Base-by-base conservation (phyloP, 2,888 invertebrate genomes). In the Zeuzera pyrina region DNA sequence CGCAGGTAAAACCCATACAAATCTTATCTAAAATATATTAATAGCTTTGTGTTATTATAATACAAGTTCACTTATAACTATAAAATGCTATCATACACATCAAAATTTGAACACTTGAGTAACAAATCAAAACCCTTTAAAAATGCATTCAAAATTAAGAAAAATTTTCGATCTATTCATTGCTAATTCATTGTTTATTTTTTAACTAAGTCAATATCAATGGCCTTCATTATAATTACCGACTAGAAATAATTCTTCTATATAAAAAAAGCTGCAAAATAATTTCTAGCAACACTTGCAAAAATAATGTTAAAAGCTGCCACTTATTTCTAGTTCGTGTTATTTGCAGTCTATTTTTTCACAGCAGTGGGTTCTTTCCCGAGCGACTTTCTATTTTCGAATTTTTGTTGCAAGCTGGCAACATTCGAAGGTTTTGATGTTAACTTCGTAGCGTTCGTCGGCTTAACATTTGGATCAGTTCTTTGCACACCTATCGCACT, bases 321-420 rank as follows among this genome's bases (percentile, higher is more conserved):
- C n/a, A n/a, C n/a, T n/a, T n/a, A n/a, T n/a, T n/a, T n/a, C n/a
- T n/a, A n/a, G n/a, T n/a, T n/a, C n/a, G n/a, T n/a, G n/a, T n/a
- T n/a, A n/a, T n/a, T n/a, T n/a, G n/a, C n/a, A 28, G n/a, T 15
- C 48, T 58, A 74, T 56, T 74, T 72, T 49, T 77, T 78, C 33
- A 56, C 56, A 28, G 58, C 51, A 23, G 47, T 57, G 41, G 73
- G 61, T 49, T 81, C 79, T 63, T 78, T 79, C 10, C 77, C 76
- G 36, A 76, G 41, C 8, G 79, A 77, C 47, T 84, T 84, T 49
- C 84, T 69, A 50, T 85, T 87, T 69, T 93, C 92, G 58, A 92
- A 93, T 63, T 91, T 92, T 52, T 91, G 91, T 52, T 93, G 92
- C 47, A 93, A 73, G 35, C 89, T 89, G 15, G 92, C 92, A 33